These are phyloP conservation scores for Tragelaphus strepsiceros DNA, from an alignment of 2,113 vertebrate species.

Conservation along the genomic window DNA sequence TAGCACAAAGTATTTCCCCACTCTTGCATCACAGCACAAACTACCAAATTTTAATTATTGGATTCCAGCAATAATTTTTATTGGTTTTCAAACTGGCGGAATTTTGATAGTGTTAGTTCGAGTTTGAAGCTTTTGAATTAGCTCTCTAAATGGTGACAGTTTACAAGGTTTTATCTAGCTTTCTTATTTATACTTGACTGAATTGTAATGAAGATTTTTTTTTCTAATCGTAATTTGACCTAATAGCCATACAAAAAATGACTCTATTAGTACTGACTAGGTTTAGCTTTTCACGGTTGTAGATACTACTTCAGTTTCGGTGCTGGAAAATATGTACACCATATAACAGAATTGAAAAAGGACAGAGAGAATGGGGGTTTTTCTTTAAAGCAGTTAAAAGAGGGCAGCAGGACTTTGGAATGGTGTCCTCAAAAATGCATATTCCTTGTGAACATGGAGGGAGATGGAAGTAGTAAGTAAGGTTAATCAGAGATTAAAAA, in stretches of 20 bases:
- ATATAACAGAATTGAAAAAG: slow-evolving; percentile 64
- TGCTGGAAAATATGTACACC: slow-evolving; percentile 76
- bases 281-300: slow-evolving; percentile 79
- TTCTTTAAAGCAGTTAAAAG: slow-evolving; percentile 62
- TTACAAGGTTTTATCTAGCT: slow-evolving; percentile 86
- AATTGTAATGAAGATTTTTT: slow-evolving; percentile 81
- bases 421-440: slow-evolving; percentile 62
- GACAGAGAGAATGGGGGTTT: neutral
- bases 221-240: slow-evolving; percentile 84
- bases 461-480: slow-evolving; percentile 58
- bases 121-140: slow-evolving; percentile 84
- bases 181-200: slow-evolving; percentile 88
- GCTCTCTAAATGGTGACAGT: slow-evolving; percentile 83
- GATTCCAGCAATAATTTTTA: slow-evolving; percentile 89
- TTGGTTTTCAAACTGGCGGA: slow-evolving; percentile 81
- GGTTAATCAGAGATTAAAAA: slow-evolving; percentile 57
- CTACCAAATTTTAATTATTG: slow-evolving; percentile 82
- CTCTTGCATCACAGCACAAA: slow-evolving; percentile 83
- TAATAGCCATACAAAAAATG: slow-evolving; percentile 84
- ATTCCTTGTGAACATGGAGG: slow-evolving; percentile 58
- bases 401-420: slow-evolving; percentile 63
- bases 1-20: slow-evolving; percentile 86
- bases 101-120: slow-evolving; percentile 84
- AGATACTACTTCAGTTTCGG: slow-evolving; percentile 76
- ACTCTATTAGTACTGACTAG: slow-evolving; percentile 78